Conservation (phyloP, 2,888 invertebrate species). For the Agrotis exclamationis region DNA sequence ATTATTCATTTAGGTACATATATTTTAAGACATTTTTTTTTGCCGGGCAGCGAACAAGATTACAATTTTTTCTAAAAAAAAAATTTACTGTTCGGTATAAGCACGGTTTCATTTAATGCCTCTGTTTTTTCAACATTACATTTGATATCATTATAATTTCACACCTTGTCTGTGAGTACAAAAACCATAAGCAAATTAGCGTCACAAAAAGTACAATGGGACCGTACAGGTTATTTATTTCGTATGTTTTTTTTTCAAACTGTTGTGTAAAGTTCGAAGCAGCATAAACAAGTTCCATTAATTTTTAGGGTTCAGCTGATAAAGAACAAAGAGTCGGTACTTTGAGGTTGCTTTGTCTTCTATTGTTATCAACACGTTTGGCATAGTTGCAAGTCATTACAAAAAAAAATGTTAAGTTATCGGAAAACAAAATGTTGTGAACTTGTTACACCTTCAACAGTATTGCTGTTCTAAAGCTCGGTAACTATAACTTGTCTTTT, state of each 20-base stretch:
- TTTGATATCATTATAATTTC: background rate
- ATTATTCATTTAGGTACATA: too few species aligned
- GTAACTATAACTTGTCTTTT: too few species aligned
- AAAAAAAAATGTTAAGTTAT: background rate
- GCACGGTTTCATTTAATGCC: too few species aligned
- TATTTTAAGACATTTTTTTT: too few species aligned
- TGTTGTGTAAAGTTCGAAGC: background rate
- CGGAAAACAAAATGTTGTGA: background rate
- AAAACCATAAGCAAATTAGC: conserved; percentile 3
- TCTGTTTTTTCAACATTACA: too few species aligned
- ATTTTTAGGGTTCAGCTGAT: background rate
- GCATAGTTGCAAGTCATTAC: background rate
- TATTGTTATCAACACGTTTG: conserved; percentile 9
- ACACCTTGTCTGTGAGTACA: background rate
- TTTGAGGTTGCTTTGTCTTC: background rate
- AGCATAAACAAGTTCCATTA: background rate
- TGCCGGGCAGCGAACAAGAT: too few species aligned
- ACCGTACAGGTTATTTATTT: background rate
- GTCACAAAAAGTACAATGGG: background rate
- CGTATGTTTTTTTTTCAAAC: background rate
- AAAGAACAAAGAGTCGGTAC: background rate
- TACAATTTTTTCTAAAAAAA: too few species aligned
- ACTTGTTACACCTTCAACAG: too few species aligned
- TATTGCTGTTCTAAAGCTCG: too few species aligned
- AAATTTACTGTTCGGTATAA: too few species aligned